Base-by-base conservation (phyloP, 2,888 invertebrate genomes). In the Megalurothrips usitatus region DNA sequence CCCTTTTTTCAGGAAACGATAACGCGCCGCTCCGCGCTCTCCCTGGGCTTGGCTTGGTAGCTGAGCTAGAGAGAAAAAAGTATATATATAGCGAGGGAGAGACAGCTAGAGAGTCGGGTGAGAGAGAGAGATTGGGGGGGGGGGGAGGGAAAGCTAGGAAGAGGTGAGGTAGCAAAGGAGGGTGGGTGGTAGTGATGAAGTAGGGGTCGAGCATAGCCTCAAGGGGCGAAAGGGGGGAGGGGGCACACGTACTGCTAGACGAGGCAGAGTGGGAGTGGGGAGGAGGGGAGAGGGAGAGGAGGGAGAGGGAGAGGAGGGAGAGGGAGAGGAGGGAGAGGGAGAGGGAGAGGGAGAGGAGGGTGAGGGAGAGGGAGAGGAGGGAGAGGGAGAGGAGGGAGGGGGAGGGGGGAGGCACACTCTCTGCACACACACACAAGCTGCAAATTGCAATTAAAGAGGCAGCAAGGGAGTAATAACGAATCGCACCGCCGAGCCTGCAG, bases 371-470 rank as follows among this genome's bases (percentile, higher is more conserved):
- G 19, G 58, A 52, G 52, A 52, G 52, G 10, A 2, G 52, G 19
- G 52, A 52, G 52, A 52, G 10, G 19, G 52, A 6, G 58, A 58
- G 58, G 58, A 17, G 14, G 58, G 14, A 17, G 10, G 52, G 52
- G 58, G 19, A 17, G 58, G 19, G 58, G 19, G 58, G 58, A 6
- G 58, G 6, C 17, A 19, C 17, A 58, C 58, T 75, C 68, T 75
- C 23, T 75, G 58, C 68, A 26, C 23, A 23, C 68, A 75, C 68
- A 75, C 68, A 75, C 68, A 75, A 23, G 68, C 68, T 75, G 68
- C 68, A 75, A 75, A 75, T 75, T 75, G 68, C 68, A 75, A 75
- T 75, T 75, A 75, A 75, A 75, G 68, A 75, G 68, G 68, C 68
- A 75, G 68, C 68, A 23, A 75, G 68, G 68, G 68, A 75, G 68